Conservation (phyloP, 2,888 invertebrate species). For the Diplazon laetatorius region DNA sequence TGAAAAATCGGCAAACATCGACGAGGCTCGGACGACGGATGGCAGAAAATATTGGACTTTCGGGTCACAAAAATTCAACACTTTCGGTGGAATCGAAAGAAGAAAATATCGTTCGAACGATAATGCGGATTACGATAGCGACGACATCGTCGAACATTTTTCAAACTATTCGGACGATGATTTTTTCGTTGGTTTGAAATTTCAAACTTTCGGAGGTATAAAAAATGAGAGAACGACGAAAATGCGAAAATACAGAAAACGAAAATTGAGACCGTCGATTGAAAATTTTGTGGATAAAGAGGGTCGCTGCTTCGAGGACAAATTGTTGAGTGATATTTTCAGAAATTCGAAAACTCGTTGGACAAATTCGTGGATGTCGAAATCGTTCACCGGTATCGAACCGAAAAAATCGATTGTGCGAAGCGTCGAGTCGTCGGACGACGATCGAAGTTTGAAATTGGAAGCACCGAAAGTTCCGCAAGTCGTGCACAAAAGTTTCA, state of each 20-base stretch:
- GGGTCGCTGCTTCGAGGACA: conserved; percentile 29
- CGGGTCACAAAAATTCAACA: conserved; percentile 71
- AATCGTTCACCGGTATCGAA: background rate
- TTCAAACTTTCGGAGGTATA: conserved; percentile 77
- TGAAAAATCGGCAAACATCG: conserved; percentile 16
- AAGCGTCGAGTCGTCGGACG: conserved; percentile 32
- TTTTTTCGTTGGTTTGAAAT: conserved; percentile 69
- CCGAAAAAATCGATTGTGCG: background rate
- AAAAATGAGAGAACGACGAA: conserved; percentile 57
- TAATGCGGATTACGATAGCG: conserved; percentile 80
- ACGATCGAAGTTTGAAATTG: conserved; percentile 82
- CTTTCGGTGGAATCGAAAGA: conserved; percentile 75
- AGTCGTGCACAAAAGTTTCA: conserved; percentile 85
- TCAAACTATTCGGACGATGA: conserved; percentile 46
- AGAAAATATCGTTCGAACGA: conserved; percentile 78
- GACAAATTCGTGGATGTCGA: background rate
- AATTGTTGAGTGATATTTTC: conserved; percentile 42
- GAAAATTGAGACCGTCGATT: conserved; percentile 42
- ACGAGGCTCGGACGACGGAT: conserved; percentile 64
- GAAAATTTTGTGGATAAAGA: conserved; percentile 41
- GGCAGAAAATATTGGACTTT: conserved; percentile 71
- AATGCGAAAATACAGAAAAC: conserved; percentile 35
- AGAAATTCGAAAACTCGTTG: conserved; percentile 35
- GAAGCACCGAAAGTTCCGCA: conserved; percentile 84
- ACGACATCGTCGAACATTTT: conserved; percentile 44